Evolutionary conservation across 2,797 vertebrate species (phyloP).

Genomic region (Coilia nasus): DNA sequence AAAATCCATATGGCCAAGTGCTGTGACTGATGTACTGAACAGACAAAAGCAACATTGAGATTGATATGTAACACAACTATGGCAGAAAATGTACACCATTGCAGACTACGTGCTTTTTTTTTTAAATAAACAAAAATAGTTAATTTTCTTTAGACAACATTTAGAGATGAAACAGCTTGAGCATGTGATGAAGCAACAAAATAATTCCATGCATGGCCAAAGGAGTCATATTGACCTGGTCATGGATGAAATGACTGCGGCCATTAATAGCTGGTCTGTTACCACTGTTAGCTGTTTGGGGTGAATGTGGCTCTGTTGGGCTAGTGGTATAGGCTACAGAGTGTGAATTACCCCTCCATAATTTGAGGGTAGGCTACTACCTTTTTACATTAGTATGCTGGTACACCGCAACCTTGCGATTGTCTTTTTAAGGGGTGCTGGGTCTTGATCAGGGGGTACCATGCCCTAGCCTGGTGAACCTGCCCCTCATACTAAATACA

Average conservation of each 20-base stretch:
- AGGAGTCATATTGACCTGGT: neutral
- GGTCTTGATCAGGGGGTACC: no score
- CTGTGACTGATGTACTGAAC: neutral
- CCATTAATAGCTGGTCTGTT: neutral
- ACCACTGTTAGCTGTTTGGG: neutral
- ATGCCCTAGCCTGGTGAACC: no score
- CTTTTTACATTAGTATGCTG: no score
- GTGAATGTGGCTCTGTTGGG: neutral
- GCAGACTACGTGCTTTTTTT: neutral
- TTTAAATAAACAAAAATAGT: neutral
- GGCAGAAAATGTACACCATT: neutral
- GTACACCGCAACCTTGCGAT: no score
- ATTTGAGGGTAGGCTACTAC: no score
- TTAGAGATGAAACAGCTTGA: neutral
- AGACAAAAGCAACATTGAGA: neutral
- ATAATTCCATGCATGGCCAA: constrained; percentile 8
- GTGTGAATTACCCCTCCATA: no score
- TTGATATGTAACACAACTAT: neutral
- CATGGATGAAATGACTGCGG: neutral
- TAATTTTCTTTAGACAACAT: neutral
- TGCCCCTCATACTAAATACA: no score
- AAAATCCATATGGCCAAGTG: neutral
- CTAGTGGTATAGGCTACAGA: no score
- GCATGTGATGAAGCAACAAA: neutral
- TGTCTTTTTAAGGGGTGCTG: no score